Conservation (phyloP, 2,113 vertebrate genomes). For the Numenius arquata region DNA sequence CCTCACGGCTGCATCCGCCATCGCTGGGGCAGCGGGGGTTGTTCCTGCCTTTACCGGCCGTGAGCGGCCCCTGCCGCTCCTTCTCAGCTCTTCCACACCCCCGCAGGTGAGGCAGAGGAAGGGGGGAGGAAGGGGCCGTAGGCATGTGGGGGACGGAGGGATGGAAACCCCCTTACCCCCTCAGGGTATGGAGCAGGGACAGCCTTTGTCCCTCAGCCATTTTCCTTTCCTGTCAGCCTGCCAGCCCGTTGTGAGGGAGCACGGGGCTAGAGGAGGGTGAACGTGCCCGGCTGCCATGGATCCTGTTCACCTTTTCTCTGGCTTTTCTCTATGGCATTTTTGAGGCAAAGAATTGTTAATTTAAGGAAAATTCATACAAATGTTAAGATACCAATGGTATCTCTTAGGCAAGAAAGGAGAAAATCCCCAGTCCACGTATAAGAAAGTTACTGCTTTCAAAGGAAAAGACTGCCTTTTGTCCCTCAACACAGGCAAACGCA, state of each 20-base stretch:
- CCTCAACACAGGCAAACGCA: not conserved
- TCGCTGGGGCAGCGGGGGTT: rapidly evolving
- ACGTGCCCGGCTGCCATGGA: rapidly evolving
- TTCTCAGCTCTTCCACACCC: rapidly evolving
- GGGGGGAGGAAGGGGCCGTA: not conserved
- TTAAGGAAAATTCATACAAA: not conserved
- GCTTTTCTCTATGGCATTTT: rapidly evolving
- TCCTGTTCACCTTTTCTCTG: not conserved
- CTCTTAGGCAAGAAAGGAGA: not conserved
- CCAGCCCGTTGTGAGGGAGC: not conserved
- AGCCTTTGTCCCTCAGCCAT: not conserved
- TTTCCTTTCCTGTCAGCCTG: too few relatives aligned
- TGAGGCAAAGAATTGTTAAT: not conserved
- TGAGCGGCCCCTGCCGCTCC: rapidly evolving
- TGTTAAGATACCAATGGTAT: not conserved
- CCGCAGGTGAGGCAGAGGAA: not conserved
- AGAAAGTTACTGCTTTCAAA: not conserved
- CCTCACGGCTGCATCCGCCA: rapidly evolving
- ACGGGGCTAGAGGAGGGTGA: not conserved
- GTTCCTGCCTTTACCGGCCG: rapidly evolving
- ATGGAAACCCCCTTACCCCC: too few relatives aligned
- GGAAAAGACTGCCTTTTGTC: not conserved
- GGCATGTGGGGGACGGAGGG: too few relatives aligned
- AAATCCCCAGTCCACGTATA: rapidly evolving
- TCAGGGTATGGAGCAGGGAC: not conserved